Evolutionary conservation across 2,113 vertebrate genomes (phyloP), one percentile per base, ranked within the genome.

Genomic region (Actinemys pallida): DNA sequence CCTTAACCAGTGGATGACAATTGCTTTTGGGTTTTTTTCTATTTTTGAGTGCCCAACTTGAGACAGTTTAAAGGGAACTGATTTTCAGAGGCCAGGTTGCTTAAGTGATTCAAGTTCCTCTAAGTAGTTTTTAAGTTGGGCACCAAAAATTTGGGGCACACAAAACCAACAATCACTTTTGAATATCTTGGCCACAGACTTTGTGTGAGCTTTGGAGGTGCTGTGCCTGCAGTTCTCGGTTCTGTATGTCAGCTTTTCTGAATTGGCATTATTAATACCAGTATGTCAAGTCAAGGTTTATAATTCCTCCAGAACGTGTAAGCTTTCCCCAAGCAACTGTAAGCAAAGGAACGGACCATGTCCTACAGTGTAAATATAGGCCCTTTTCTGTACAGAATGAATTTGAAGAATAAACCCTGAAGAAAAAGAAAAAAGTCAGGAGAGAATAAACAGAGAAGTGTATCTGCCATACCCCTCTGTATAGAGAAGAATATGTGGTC

Each of bases 241-340:
- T 83, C 0, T 0, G 39, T 52, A 47, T 0, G 0, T 47, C 13
- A 78, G 25, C 75, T 78, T 78, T 78, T 47, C 39, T 78, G 11
- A 45, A 78, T 31, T 20, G 56, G 57, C 53, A 57, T 2, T 0
- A 49, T 1, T 1, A 88, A 39, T 72, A 54, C n/a, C 0, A 0
- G 8, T 69, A 50, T 0, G 0, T 29, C 79, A 59, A 0, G 0
- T 45, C 53, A 86, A 5, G 1, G 0, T 87, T 87, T 78, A 65
- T 13, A 75, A 81, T 84, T 94, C 72, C 82, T 85, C 27, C 49
- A 10, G 86, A 88, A 94, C 90, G 65, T 3, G 2, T 9, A 19
- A 93, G 80, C 50, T 91, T 91, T 90, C n/a, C n/a, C 3, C 62
- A 49, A 78, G 59, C 6, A 97, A 84, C 25, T 82, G 49, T 42